Conservation (phyloP, 1,140 invertebrate species). For the Holotrichia oblita region DNA sequence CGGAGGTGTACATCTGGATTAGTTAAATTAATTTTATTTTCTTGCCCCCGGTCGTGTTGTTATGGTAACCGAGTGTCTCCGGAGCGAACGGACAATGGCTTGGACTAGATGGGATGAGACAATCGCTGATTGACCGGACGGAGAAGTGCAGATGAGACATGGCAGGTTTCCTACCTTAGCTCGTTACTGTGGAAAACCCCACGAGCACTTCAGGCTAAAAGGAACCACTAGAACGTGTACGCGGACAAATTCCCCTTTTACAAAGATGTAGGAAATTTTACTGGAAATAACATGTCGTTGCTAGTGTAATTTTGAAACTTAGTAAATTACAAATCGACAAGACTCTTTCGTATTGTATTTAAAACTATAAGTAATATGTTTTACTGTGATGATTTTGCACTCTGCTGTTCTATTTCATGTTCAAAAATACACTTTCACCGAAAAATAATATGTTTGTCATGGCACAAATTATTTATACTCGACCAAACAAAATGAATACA, state of each 20-base stretch:
- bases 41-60: conserved; percentile 22
- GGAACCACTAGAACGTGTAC: conserved; percentile 28
- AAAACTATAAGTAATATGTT: too few relatives aligned
- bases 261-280: background rate
- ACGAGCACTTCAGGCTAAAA: conserved; percentile 28
- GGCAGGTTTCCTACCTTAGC: conserved; percentile 30
- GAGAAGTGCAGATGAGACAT: conserved; percentile 35
- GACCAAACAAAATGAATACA: background rate
- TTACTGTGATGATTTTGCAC: background rate
- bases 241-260: conserved; percentile 16
- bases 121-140: conserved; percentile 37
- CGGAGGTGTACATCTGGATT: conserved; percentile 38
- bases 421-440: background rate
- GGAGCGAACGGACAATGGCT: conserved; percentile 36
- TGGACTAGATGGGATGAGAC: conserved; percentile 34
- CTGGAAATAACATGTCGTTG: background rate
- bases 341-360: background rate
- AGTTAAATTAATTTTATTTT: conserved; percentile 42
- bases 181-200: conserved; percentile 22
- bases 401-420: background rate
- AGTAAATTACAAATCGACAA: background rate
- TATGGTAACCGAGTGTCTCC: conserved; percentile 39
- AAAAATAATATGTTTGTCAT: background rate
- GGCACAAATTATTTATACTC: background rate
- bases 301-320: background rate